Evolutionary conservation across 2,888 invertebrate genomes (phyloP).

Genomic region (Calameuta pallipes): DNA sequence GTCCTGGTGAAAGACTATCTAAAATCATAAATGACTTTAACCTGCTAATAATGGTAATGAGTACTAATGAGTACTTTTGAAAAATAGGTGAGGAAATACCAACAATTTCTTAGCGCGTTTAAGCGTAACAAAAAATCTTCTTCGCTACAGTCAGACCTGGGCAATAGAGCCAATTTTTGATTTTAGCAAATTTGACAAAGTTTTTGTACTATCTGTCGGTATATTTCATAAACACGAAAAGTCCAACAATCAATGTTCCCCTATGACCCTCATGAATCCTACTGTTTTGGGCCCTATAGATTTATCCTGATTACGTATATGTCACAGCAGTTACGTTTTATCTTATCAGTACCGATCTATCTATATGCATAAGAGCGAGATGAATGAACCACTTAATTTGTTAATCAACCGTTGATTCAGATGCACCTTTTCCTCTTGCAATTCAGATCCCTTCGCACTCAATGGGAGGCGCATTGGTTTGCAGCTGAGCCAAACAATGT

Average conservation of each 20-base stretch:
- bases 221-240: not conserved
- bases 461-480: slow-evolving; percentile 46
- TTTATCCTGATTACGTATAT: not conserved
- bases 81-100: not conserved
- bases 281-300: not conserved
- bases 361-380: slow-evolving; percentile 29
- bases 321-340: not conserved
- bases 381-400: slow-evolving; percentile 64
- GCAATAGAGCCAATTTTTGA: not conserved
- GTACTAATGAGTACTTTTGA: not conserved
- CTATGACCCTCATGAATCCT: not conserved
- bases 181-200: not conserved
- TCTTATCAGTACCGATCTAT: not conserved
- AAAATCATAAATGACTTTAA: not conserved
- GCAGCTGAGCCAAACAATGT: slow-evolving; percentile 65
- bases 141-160: not conserved
- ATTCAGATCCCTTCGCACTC: slow-evolving; percentile 38
- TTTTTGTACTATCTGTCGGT: not conserved
- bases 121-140: not conserved
- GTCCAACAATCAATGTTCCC: not conserved
- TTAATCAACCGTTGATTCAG: slow-evolving; percentile 64
- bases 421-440: slow-evolving; percentile 57
- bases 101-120: not conserved
- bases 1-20: not conserved
- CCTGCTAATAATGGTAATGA: not conserved